Percentiles rank a stretch among this genome's conserved stretches.
Conservation (phyloP, 2,888 invertebrate genomes). For the Philopedon plagiatum region DNA sequence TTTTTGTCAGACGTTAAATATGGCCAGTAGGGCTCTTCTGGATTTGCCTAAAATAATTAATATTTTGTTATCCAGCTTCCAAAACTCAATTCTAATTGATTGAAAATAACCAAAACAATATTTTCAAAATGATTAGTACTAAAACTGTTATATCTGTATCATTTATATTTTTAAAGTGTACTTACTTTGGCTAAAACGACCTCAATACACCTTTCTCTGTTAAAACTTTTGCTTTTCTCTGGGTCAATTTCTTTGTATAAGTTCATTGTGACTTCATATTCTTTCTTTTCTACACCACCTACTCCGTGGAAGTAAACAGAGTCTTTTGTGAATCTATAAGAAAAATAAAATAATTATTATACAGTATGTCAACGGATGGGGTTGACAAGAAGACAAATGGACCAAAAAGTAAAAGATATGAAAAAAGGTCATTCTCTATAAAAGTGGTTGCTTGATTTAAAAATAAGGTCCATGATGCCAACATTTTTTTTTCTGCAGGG, state of each 20-base stretch:
- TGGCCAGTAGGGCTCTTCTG: slow-evolving; percentile 88
- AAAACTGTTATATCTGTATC: too few species aligned
- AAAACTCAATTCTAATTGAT: not conserved
- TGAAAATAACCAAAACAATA: not conserved
- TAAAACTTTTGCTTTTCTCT: slow-evolving; percentile 81
- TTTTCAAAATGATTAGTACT: too few species aligned
- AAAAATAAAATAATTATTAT: not conserved
- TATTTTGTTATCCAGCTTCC: slow-evolving; percentile 9
- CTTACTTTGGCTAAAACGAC: slow-evolving; percentile 77
- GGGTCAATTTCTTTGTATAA: slow-evolving; percentile 87
- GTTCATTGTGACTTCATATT: slow-evolving; percentile 90
- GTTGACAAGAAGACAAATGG: too few species aligned
- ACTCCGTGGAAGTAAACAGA: slow-evolving; percentile 87
- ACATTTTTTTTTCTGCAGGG: too few species aligned
- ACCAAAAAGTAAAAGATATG: not conserved
- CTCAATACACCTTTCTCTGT: slow-evolving; percentile 83
- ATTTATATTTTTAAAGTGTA: too few species aligned
- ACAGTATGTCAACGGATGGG: too few species aligned
- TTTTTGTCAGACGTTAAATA: slow-evolving; percentile 86
- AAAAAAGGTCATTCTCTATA: not conserved
- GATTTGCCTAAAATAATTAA: slow-evolving; percentile 63
- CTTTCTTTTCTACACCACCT: slow-evolving; percentile 87
- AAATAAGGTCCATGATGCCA: too few species aligned
- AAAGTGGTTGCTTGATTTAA: too few species aligned
- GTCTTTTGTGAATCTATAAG: slow-evolving; percentile 77